Evolutionary conservation across 2,113 vertebrate genomes (phyloP), one percentile per base, ranked within the genome.

Genomic region (Sakesphorus luctuosus): DNA sequence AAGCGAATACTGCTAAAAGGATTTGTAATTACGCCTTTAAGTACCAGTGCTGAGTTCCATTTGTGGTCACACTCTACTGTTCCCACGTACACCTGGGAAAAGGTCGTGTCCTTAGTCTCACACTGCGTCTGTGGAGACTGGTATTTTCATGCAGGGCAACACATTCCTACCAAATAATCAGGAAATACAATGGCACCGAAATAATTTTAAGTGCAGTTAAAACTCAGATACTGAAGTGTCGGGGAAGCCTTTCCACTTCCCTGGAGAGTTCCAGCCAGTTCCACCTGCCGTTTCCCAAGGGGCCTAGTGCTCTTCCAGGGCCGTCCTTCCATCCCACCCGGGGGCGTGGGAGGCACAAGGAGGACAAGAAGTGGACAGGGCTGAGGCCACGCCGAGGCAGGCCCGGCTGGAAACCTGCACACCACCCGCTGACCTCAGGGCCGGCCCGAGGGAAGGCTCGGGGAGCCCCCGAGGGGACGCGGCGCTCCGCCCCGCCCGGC

Each of bases 151-250:
- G 46, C 0, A 3, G 40, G 35, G 20, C n/a, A 36, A 28, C 25
- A 11, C 40, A 52, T 7, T n/a, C 29, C 53, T 44, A 15, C 8
- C 14, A 43, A 50, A 59, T 21, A 14, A 43, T 4, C 14, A 19
- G 11, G 38, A 50, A 67, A 71, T 2, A 24, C 29, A 50, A 25
- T 0, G 33, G 52, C 7, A 12, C 53, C 17, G 58, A 44, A 69
- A 17, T 7, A 72, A 87, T 74, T 58, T 31, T 31, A n/a, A 13
- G 25, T 1, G 9, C 29, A 68, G 26, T 10, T 18, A 47, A 50
- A 40, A 23, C 9, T 9, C 50, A 31, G 6, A 13, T 19, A 3
- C 36, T 4, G 12, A 56, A 16, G 36, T 0, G 38, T 6, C 3
- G 1, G 61, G 47, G 40, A 28, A 78, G n/a, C 11, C 43, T 9